A percentile compares a stretch with the other conserved stretches of the same genome.
Evolutionary conservation across 2,797 vertebrate genomes (phyloP).

Genomic region (Enteromius paludinosus): DNA sequence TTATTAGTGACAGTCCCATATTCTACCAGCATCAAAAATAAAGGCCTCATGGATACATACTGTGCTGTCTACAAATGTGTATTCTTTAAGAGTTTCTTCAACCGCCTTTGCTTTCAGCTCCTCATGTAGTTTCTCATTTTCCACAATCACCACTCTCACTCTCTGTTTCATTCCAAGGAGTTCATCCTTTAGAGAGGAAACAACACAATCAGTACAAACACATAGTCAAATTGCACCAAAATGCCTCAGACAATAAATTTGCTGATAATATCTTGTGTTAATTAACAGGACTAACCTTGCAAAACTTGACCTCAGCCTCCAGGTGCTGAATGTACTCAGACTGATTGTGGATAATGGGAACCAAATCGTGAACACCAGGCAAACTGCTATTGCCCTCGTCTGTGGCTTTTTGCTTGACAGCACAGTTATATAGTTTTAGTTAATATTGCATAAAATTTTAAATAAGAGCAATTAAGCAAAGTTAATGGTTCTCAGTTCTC

Average conservation of each 20-base stretch:
- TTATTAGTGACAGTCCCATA: not conserved
- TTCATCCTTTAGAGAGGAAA: slow-evolving; percentile 81
- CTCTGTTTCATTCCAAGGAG: slow-evolving; percentile 83
- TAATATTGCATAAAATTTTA: not conserved
- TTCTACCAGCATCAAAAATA: not conserved
- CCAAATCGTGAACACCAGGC: slow-evolving; percentile 79
- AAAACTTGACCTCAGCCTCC: slow-evolving; percentile 93
- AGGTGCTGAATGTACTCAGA: slow-evolving; percentile 93
- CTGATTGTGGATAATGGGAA: slow-evolving; percentile 88
- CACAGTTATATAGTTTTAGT: not conserved
- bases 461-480: not conserved
- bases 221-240: not conserved
- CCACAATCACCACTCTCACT: slow-evolving; percentile 82
- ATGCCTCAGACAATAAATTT: not conserved
- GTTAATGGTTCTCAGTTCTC: not conserved
- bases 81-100: slow-evolving; percentile 78
- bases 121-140: slow-evolving; percentile 87
- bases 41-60: slow-evolving; percentile 69
- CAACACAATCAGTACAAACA: slow-evolving; percentile 30
- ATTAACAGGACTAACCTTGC: slow-evolving; percentile 78
- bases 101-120: slow-evolving; percentile 78
- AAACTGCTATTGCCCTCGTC: slow-evolving; percentile 67
- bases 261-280: slow-evolving; percentile 17
- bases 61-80: slow-evolving; percentile 74
- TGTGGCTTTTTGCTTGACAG: slow-evolving; percentile 67